Evolutionary conservation across 2,888 invertebrate genomes (phyloP).

Genomic region (Hermaeophaga mercurialis): DNA sequence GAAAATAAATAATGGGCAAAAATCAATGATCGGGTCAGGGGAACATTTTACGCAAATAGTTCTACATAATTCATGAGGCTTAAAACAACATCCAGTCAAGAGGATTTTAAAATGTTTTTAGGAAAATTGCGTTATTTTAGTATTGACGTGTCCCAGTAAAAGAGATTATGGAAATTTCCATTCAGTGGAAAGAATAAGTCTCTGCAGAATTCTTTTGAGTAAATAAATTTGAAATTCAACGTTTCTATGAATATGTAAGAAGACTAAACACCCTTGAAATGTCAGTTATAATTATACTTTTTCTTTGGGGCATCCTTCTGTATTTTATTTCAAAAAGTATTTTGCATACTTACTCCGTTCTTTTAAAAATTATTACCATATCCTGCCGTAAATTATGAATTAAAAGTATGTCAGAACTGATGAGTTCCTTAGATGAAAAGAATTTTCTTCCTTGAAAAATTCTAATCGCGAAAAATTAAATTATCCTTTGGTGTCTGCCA

Average conservation of each 20-base stretch:
- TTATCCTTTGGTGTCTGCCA: neutral
- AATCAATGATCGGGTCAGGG: neutral
- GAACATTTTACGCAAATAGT: neutral
- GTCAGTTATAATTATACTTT: conserved; percentile 26
- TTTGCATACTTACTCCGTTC: conserved; percentile 13
- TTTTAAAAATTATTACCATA: conserved; percentile 7
- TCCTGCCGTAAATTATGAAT: conserved; percentile 12
- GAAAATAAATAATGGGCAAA: neutral
- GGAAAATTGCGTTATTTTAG: conserved; percentile 36
- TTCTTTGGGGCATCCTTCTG: conserved; percentile 2
- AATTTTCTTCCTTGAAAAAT: neutral
- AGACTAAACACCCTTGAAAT: conserved; percentile 16
- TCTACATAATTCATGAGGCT: conserved; percentile 27
- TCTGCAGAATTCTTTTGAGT: conserved; percentile 26
- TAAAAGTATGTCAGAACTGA: conserved; percentile 5
- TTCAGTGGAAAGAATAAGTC: conserved; percentile 25
- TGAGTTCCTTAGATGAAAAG: neutral
- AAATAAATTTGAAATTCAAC: conserved; percentile 28
- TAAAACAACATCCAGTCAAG: conserved; percentile 23
- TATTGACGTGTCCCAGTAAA: conserved; percentile 35
- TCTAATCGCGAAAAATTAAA: neutral
- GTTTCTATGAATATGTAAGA: conserved; percentile 32
- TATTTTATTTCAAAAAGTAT: conserved; percentile 13
- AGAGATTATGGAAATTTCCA: conserved; percentile 36
- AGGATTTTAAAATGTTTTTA: conserved; percentile 34